These are phyloP conservation scores for Callorhinus ursinus DNA, from an alignment of 2,113 vertebrate genomes.

Conservation along the genomic window DNA sequence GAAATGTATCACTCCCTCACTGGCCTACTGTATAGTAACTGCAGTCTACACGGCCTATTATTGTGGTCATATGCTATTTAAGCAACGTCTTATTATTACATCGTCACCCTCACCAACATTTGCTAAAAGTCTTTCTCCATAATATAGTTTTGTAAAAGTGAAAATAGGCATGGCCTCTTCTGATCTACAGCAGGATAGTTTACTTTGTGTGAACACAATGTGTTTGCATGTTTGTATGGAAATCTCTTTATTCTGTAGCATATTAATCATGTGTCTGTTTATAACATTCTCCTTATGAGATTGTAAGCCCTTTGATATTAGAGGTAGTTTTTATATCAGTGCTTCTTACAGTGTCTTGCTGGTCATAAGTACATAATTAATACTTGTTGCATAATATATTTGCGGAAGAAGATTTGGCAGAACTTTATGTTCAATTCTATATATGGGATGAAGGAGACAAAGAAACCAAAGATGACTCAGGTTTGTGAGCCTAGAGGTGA, in stretches of 20 bases:
- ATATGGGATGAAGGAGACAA: not conserved
- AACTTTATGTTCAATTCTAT: not conserved
- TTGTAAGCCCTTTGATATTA: not conserved
- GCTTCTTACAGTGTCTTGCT: not conserved
- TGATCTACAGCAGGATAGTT: not conserved
- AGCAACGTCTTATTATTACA: not conserved
- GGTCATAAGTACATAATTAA: not conserved
- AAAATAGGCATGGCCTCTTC: not conserved
- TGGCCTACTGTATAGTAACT: not conserved
- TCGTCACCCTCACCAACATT: not conserved
- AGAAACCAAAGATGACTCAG: slow-evolving; percentile 7
- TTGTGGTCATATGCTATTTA: not conserved
- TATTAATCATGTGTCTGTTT: not conserved
- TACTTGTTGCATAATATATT: slow-evolving; percentile 34
- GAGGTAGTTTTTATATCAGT: not conserved
- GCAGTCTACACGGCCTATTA: not conserved
- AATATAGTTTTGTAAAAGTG: not conserved
- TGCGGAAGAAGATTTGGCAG: not conserved
- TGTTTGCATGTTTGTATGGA: not conserved
- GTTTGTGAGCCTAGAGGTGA: not conserved
- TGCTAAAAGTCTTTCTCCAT: not conserved
- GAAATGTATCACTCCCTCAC: not conserved
- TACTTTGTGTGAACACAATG: not conserved
- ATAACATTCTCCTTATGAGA: not conserved
- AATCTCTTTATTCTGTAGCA: not conserved